Evolutionary conservation across 2,113 vertebrate genomes (phyloP).

Genomic region (Apteryx owenii): DNA sequence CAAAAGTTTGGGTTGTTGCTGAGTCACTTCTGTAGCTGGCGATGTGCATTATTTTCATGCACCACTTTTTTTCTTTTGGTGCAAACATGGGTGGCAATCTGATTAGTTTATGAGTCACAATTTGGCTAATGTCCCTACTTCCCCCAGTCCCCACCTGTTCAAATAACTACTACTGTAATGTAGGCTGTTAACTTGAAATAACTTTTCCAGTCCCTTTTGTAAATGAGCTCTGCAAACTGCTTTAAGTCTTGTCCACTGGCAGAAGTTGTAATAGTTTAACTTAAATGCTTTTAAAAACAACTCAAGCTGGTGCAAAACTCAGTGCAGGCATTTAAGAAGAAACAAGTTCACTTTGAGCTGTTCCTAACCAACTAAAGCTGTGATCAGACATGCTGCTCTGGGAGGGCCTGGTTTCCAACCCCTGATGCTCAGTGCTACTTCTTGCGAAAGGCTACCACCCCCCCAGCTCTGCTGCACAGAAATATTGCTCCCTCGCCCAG

Average conservation of each 20-base stretch:
- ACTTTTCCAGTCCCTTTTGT: constrained; percentile 30
- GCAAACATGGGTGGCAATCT: constrained; percentile 66
- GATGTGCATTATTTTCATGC: background rate
- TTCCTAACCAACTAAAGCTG: background rate
- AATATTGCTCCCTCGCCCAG: background rate
- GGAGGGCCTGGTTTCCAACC: background rate
- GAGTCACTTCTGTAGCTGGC: constrained; percentile 33
- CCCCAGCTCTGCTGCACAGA: background rate
- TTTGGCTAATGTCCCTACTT: constrained; percentile 64
- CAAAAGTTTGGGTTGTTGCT: background rate
- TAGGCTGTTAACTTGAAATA: constrained; percentile 53
- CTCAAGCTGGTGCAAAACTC: background rate
- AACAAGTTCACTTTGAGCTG: background rate
- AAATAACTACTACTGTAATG: constrained; percentile 55
- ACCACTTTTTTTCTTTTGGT: constrained; percentile 3
- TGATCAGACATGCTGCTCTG: background rate
- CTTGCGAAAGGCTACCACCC: background rate
- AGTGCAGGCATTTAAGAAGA: background rate
- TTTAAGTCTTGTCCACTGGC: background rate
- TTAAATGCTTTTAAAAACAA: background rate
- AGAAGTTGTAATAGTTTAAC: constrained; percentile 4
- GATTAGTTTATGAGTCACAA: constrained; percentile 68
- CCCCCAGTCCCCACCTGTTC: constrained; percentile 64
- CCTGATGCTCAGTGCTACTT: background rate
- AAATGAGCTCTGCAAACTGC: constrained; percentile 47